Percentiles rank a stretch among this genome's conserved stretches.
These are phyloP conservation scores for Tautogolabrus adspersus DNA, from an alignment of 2,113 vertebrate species.

Conservation along the genomic window DNA sequence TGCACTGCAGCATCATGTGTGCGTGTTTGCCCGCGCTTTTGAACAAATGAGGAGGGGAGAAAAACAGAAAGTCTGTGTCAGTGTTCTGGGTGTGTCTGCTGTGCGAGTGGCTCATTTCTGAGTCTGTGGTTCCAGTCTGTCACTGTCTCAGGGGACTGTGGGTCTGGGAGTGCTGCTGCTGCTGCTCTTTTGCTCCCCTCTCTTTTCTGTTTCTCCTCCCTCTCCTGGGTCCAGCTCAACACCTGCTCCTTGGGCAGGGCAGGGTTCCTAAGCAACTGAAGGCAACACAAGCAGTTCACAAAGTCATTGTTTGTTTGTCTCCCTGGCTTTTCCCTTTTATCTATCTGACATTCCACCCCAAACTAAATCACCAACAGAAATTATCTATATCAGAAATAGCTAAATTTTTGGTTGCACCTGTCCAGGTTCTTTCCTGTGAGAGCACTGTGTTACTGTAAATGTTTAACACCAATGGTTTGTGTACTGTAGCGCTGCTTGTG, in stretches of 20 bases:
- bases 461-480: constrained; percentile 51
- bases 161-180: constrained; percentile 60
- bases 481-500: not conserved
- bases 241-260: constrained; percentile 79
- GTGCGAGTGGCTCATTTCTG: constrained; percentile 38
- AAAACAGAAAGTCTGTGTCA: constrained; percentile 22
- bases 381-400: not conserved
- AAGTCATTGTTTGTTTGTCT: constrained; percentile 53
- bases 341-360: not conserved
- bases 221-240: constrained; percentile 78
- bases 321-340: constrained; percentile 9
- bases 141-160: constrained; percentile 71
- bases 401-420: not conserved
- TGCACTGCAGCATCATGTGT: constrained; percentile 34
- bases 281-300: constrained; percentile 18
- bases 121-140: constrained; percentile 75
- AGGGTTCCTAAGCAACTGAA: constrained; percentile 76
- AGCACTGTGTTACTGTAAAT: constrained; percentile 50
- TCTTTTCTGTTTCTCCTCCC: constrained; percentile 51
- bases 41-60: constrained; percentile 26
- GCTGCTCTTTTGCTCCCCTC: constrained; percentile 55
- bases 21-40: constrained; percentile 42
- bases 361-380: constrained; percentile 4
- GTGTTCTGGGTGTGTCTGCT: constrained; percentile 65
- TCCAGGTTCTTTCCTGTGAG: not conserved